A percentile compares a stretch with the other conserved stretches of the same genome.
phyloP scores from a whole-genome alignment of 2,888 invertebrate species.

The Cephalotes varians region DNA sequence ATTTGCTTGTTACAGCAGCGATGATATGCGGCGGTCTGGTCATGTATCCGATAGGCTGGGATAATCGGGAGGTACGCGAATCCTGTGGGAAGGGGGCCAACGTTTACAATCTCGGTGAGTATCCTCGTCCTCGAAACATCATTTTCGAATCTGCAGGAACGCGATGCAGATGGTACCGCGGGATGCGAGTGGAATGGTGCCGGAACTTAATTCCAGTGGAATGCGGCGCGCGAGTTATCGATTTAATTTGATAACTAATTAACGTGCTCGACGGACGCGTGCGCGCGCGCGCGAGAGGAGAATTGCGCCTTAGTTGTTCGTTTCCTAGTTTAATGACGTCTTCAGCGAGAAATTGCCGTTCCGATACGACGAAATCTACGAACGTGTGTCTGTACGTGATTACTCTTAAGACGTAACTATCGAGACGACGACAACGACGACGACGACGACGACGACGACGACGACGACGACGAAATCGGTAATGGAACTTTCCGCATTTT shows the following conservation, averaged over 20 bases:
- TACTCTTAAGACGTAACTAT: conserved; percentile 54
- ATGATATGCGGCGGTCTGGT: conserved; percentile 88
- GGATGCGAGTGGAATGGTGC: conserved; percentile 8
- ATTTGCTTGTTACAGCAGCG: conserved; percentile 86
- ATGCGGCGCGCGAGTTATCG: conserved; percentile 44
- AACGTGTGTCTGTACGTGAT: conserved; percentile 40
- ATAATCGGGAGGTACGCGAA: conserved; percentile 88
- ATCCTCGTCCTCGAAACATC: conserved; percentile 39
- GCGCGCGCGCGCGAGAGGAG: neutral
- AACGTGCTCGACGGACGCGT: conserved; percentile 18
- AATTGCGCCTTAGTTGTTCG: conserved; percentile 33
- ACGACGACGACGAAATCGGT: conserved; percentile 28
- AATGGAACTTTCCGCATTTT: conserved; percentile 60
- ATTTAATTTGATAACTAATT: conserved; percentile 53
- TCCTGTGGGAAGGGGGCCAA: conserved; percentile 88
- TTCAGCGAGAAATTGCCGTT: conserved; percentile 54
- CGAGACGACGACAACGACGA: neutral
- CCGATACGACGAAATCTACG: conserved; percentile 49
- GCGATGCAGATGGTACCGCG: neutral
- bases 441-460: conserved; percentile 19
- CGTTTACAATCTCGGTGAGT: conserved; percentile 88
- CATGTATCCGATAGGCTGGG: conserved; percentile 89
- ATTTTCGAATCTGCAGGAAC: neutral
- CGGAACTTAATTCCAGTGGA: conserved; percentile 47
- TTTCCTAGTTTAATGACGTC: conserved; percentile 46